These are phyloP conservation scores for Chrysotoxum bicinctum DNA, from an alignment of 2,888 invertebrate species.

Conservation along the genomic window DNA sequence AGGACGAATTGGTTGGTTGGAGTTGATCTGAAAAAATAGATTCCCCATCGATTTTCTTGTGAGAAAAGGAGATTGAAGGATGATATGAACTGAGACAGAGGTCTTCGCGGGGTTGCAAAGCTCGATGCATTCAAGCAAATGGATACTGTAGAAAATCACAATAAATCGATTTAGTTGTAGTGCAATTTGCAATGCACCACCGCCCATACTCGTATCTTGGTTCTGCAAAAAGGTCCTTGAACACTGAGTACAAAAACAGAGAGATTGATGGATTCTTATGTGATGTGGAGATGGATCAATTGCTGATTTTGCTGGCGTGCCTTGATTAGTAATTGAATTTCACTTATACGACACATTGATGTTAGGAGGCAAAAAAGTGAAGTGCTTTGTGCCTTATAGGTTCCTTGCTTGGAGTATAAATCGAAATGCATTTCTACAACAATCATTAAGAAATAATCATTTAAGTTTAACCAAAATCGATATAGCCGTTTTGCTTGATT, in stretches of 20 bases:
- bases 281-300: conserved; percentile 62
- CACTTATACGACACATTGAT: background rate
- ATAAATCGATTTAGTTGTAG: conserved; percentile 62
- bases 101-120: background rate
- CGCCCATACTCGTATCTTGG: background rate
- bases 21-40: conserved; percentile 14
- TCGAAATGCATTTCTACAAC: too few relatives aligned
- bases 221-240: conserved; percentile 19
- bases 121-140: background rate
- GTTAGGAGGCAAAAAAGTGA: too few relatives aligned
- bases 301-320: conserved; percentile 54
- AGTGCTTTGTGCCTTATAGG: too few relatives aligned
- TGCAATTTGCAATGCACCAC: conserved; percentile 24
- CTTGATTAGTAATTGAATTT: conserved; percentile 63
- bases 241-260: background rate
- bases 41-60: conserved; percentile 47
- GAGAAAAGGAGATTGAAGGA: background rate
- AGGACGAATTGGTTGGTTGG: background rate
- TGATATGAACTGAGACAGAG: background rate
- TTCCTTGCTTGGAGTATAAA: too few relatives aligned
- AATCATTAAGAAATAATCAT: too few relatives aligned
- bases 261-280: conserved; percentile 66
- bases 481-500: too few relatives aligned
- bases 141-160: conserved; percentile 49
- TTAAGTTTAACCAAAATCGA: too few relatives aligned